phyloP scores from a whole-genome alignment of 2,797 vertebrate species.

The Acrossocheilus wenchowensis region DNA sequence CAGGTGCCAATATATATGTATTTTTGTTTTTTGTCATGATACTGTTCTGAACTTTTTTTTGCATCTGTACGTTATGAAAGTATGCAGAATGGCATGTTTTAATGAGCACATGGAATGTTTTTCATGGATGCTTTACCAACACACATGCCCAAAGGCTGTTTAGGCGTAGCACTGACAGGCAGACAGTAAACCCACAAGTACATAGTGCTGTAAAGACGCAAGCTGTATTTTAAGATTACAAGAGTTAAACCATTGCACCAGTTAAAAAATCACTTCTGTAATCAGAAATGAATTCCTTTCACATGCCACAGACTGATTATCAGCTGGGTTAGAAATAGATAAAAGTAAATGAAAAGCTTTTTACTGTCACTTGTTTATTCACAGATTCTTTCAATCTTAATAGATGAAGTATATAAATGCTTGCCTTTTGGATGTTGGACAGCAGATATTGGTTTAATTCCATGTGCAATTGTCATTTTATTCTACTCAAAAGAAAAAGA shows the following conservation, averaged over 20 bases:
- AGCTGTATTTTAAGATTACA: slow-evolving; percentile 12
- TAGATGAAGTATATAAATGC: neutral
- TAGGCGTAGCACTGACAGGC: neutral
- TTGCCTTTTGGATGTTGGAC: neutral
- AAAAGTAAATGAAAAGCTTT: neutral
- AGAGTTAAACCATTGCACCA: slow-evolving; percentile 2
- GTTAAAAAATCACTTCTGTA: slow-evolving; percentile 6
- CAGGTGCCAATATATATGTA: neutral
- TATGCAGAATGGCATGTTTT: slow-evolving; percentile 59
- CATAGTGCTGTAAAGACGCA: slow-evolving; percentile 17
- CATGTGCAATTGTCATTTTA: neutral
- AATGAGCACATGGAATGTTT: slow-evolving; percentile 55
- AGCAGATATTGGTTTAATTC: neutral
- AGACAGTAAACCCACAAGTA: slow-evolving; percentile 35
- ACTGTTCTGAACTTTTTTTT: neutral
- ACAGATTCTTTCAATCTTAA: neutral
- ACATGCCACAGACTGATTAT: slow-evolving; percentile 8
- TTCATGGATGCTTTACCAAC: slow-evolving; percentile 47
- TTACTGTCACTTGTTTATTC: neutral
- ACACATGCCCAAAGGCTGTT: slow-evolving; percentile 44
- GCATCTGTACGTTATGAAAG: slow-evolving; percentile 47
- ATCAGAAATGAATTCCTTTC: neutral
- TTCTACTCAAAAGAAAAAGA: slow-evolving; percentile 13
- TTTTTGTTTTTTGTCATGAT: neutral
- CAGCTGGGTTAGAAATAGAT: neutral